Evolutionary conservation across 1,140 invertebrate genomes (phyloP), one percentile per base, ranked within the genome.

Genomic region (Brachionus koreanus): DNA sequence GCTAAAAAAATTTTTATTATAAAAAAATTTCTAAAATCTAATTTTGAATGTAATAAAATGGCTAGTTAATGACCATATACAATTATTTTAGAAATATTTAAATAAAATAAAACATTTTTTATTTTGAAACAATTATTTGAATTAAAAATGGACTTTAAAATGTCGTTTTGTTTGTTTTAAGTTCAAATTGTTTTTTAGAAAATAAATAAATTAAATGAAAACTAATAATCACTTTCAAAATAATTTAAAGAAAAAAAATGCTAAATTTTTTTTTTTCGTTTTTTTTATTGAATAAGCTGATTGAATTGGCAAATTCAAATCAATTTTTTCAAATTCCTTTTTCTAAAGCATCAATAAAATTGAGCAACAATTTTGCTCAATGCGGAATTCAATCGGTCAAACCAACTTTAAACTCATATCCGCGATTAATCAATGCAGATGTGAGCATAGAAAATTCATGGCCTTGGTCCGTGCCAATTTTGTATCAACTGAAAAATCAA

Each of bases 131-230:
- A n/a, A n/a, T n/a, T n/a, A n/a, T n/a, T n/a, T n/a, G n/a, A n/a
- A n/a, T n/a, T n/a, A n/a, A n/a, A 57, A 57, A 57, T 57, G 49
- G 49, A 57, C 49, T 57, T 23, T 57, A 57, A 57, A 57, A 57
- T 57, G 6, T 7, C 19, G 19, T 16, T 57, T 23, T 57, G 29
- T 29, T 57, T 19, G 29, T 29, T 57, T 19, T 7, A 23, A 57
- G 49, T 57, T 57, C 49, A 57, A 42, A 9, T 57, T 57, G 16
- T 23, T 57, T 29, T 29, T 29, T 29, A 29, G 3, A 1, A 29
- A 29, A 29, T 29, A 29, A 29, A 29, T 29, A 16, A 25, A 7
- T 19, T 23, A 19, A 23, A 52, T 16, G 19, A 57, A 57, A 19
- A 29, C 19, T 3, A 42, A 42, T 42, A 42, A 10, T 42, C 6